Base-by-base conservation (phyloP, 2,888 invertebrate species). In the Tenodera sinensis region DNA sequence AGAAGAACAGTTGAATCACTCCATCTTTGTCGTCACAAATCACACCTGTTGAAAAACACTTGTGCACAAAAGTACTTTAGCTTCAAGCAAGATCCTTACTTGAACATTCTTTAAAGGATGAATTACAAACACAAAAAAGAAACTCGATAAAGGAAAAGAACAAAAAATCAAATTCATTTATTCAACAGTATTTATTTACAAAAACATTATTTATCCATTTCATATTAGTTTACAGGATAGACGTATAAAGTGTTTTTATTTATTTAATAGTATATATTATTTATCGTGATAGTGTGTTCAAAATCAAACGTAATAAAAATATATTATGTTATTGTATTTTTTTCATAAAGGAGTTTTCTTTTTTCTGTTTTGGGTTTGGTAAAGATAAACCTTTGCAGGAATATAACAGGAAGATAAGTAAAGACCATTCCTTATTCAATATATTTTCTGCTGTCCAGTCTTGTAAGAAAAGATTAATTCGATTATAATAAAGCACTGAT, bases 131-230 rank as follows among this genome's bases (percentile, higher is more conserved):
- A n/a, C 42, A 84, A 85, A 47, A 34, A n/a, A 25, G 54, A 14
- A 86, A 86, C 71, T 71, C 25, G 54, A 83, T 82, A 87, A n/a
- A 34, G 20, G 30, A 82, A 87, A 87, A 83, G 34, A 27, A 34
- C 28, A 87, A 30, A 27, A 84, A 84, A 30, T 84, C 25, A 82
- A 82, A 87, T 87, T 87, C 30, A 83, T 89, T 89, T 89, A 89
- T 89, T 89, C 89, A 89, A 89, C 88, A 89, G 88, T 89, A 85
- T 88, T 89, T 89, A 89, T 88, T 89, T 89, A 89, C 89, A 89
- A 89, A 89, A 89, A 89, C 89, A 88, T 88, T 85, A 83, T 87
- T 87, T 87, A 87, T 87, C 54, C 42, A 87, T 87, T 87, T 87
- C 82, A 87, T 71, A 71, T 71, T 71, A 71, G 54, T 30, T 87